A percentile compares a stretch with the other conserved stretches of the same genome.
These are phyloP conservation scores for Drosophila bipectinata DNA, from an alignment of 1,140 invertebrate species.

Conservation along the genomic window DNA sequence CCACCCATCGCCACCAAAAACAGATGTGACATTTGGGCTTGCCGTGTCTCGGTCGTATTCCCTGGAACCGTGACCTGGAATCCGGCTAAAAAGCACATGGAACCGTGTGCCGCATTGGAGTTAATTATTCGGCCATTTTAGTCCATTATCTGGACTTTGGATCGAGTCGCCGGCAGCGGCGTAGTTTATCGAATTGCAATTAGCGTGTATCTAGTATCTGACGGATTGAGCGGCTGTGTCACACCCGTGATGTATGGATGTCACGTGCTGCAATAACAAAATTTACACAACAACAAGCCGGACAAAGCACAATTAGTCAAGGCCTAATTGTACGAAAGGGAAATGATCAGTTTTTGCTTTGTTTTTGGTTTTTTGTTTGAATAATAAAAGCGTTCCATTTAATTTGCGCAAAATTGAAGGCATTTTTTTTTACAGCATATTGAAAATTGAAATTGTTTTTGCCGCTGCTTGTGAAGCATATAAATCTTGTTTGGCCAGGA, in stretches of 20 bases:
- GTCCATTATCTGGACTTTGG: slow-evolving; percentile 66
- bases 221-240: slow-evolving; percentile 29
- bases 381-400: slow-evolving; percentile 18
- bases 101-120: slow-evolving; percentile 45
- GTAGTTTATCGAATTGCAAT: slow-evolving; percentile 77
- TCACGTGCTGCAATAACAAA: slow-evolving; percentile 37
- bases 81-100: not conserved
- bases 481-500: slow-evolving; percentile 63
- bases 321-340: slow-evolving; percentile 33
- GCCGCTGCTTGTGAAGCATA: slow-evolving; percentile 49
- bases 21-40: slow-evolving; percentile 39
- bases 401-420: slow-evolving; percentile 29
- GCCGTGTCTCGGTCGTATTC: slow-evolving; percentile 9
- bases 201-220: slow-evolving; percentile 52
- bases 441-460: slow-evolving; percentile 62
- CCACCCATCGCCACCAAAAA: slow-evolving; percentile 7
- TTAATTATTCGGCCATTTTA: slow-evolving; percentile 78
- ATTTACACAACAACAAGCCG: slow-evolving; percentile 10
- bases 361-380: not conserved
- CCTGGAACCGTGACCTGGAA: slow-evolving; percentile 10
- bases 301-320: slow-evolving; percentile 31
- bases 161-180: slow-evolving; percentile 41
- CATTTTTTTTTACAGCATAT: slow-evolving; percentile 23
- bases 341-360: slow-evolving; percentile 34
- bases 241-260: slow-evolving; percentile 37